A percentile compares a stretch with the other conserved stretches of the same genome.
These are phyloP conservation scores for Hypotaenidia okinawae DNA, from an alignment of 2,797 vertebrate species.

Conservation along the genomic window DNA sequence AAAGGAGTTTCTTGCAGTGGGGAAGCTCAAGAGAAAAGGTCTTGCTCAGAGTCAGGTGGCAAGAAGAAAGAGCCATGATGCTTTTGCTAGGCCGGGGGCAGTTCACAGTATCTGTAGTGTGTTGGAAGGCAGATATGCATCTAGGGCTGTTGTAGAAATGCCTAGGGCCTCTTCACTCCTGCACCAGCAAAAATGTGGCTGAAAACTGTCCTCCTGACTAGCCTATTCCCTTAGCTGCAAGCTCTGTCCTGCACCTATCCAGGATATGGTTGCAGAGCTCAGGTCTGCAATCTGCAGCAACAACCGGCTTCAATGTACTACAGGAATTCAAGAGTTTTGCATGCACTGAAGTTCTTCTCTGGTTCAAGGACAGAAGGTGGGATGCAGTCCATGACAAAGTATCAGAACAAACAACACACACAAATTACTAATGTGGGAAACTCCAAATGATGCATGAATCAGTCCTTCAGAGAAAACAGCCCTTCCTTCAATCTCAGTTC, in stretches of 20 bases:
- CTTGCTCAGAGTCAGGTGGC: accelerated
- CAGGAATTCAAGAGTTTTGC: not conserved
- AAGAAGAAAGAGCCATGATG: not conserved
- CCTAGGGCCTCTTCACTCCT: not conserved
- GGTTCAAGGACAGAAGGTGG: not conserved
- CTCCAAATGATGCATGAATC: not conserved
- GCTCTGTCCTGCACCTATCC: not conserved
- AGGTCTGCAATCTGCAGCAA: not conserved
- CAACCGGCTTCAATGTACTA: not conserved
- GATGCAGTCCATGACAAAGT: not conserved
- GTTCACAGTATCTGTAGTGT: accelerated
- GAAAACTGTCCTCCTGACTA: not conserved
- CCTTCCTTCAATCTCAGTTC: not conserved
- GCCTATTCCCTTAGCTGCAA: not conserved
- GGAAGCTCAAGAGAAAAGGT: not conserved
- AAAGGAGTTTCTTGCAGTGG: accelerated
- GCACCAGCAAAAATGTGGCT: not conserved
- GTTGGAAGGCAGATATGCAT: not conserved
- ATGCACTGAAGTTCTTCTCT: accelerated
- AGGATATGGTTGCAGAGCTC: not conserved
- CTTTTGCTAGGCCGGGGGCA: not conserved
- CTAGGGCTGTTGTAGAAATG: not conserved
- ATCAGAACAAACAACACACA: not conserved
- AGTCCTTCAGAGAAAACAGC: not conserved
- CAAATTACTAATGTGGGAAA: not conserved